Evolutionary conservation across 2,888 invertebrate genomes (phyloP).

Genomic region (Amblyjoppa fuscipennis): DNA sequence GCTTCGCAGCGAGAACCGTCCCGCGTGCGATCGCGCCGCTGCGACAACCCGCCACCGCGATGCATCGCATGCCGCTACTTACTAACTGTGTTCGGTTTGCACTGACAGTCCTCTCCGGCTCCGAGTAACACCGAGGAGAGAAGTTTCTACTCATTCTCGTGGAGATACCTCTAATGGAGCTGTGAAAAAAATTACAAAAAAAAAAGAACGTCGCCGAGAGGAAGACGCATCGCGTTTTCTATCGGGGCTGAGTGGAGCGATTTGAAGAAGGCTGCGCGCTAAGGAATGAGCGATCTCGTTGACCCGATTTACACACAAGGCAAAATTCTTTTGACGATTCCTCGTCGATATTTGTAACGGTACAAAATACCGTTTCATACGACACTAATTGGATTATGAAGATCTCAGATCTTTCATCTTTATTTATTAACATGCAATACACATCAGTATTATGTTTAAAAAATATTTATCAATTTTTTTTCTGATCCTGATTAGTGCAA

Average conservation of each 20-base stretch:
- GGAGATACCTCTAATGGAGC: slow-evolving; percentile 65
- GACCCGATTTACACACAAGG: slow-evolving; percentile 56
- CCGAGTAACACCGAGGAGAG: slow-evolving; percentile 50
- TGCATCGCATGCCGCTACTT: slow-evolving; percentile 42
- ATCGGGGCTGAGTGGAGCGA: slow-evolving; percentile 24
- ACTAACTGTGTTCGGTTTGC: slow-evolving; percentile 48
- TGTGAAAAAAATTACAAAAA: slow-evolving; percentile 55
- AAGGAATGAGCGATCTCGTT: slow-evolving; percentile 45
- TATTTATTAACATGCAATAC: too few species aligned
- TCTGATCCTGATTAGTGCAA: neutral
- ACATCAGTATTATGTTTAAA: neutral
- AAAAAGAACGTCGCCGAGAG: slow-evolving; percentile 47
- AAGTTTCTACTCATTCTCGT: slow-evolving; percentile 71
- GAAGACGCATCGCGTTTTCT: slow-evolving; percentile 65
- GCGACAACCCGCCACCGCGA: slow-evolving; percentile 20
- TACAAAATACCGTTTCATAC: neutral
- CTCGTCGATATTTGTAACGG: neutral
- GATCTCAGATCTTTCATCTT: neutral
- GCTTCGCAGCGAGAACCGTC: slow-evolving; percentile 36
- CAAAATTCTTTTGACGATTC: slow-evolving; percentile 15
- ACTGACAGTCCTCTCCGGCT: slow-evolving; percentile 20
- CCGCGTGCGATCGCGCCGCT: slow-evolving; percentile 11
- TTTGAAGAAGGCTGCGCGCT: neutral
- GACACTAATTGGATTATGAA: neutral
- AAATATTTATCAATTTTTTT: neutral